Conservation (phyloP, 2,888 invertebrate species). For the Theodoxus fluviatilis region DNA sequence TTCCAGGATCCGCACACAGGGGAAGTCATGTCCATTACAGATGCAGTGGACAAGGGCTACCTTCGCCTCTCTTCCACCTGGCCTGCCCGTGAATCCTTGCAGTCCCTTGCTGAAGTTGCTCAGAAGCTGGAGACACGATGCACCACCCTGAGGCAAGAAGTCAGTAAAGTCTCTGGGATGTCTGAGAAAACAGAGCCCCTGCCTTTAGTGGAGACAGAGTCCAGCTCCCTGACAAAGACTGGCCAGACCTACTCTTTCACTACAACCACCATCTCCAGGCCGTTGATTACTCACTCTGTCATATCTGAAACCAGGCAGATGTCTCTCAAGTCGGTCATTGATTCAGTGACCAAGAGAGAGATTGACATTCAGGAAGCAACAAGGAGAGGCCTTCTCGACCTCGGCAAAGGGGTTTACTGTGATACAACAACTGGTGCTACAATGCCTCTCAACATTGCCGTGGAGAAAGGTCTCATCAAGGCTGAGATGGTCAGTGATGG, state of each 20-base stretch:
- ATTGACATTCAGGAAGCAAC: constrained; percentile 76
- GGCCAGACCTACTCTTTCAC: constrained; percentile 50
- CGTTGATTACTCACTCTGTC: constrained; percentile 45
- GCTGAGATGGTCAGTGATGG: constrained; percentile 80
- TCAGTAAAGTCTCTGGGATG: no score
- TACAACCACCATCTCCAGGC: constrained; percentile 52
- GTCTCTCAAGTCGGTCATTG: constrained; percentile 54
- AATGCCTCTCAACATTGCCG: constrained; percentile 81
- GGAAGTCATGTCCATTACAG: constrained; percentile 80
- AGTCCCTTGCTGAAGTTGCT: constrained; percentile 31
- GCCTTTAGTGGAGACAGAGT: constrained; percentile 33
- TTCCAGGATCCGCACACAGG: constrained; percentile 81
- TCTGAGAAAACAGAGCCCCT: constrained; percentile 18
- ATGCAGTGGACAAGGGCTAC: constrained; percentile 72
- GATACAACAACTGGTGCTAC: constrained; percentile 82
- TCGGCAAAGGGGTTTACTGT: constrained; percentile 68
- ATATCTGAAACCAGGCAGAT: constrained; percentile 56
- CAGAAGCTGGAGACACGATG: no score
- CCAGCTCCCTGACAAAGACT: constrained; percentile 41
- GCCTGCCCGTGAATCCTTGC: constrained; percentile 36
- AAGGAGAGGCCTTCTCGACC: constrained; percentile 83
- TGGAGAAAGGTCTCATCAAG: constrained; percentile 81
- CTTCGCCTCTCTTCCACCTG: constrained; percentile 49
- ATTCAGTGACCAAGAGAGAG: constrained; percentile 65
- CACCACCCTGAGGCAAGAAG: no score